Percentiles rank a stretch among this genome's conserved stretches.
Conservation (phyloP, 2,797 vertebrate species). For the Muraenolepis orangiensis region DNA sequence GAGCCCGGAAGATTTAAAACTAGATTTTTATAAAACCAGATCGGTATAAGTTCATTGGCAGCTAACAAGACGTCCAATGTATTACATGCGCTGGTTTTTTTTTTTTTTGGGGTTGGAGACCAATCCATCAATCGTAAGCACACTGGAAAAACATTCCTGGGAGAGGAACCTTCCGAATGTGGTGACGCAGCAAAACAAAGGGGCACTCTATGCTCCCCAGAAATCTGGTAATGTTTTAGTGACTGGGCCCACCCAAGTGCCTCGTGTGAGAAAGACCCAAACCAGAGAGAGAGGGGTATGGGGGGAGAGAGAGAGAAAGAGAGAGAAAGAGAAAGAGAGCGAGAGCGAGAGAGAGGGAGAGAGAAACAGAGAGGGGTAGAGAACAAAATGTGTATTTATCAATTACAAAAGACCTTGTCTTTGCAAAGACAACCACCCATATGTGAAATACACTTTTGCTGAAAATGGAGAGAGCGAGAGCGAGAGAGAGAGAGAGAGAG, state of each 20-base stretch:
- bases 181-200: slow-evolving; percentile 70
- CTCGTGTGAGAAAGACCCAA: slow-evolving; percentile 22
- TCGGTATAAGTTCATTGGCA: not conserved
- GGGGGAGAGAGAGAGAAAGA: not conserved
- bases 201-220: slow-evolving; percentile 55
- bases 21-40: slow-evolving; percentile 1
- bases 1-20: not conserved
- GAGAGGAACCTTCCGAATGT: slow-evolving; percentile 41
- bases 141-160: slow-evolving; percentile 18
- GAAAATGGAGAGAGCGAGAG: slow-evolving; percentile 10
- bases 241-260: slow-evolving; percentile 64
- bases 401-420: not conserved
- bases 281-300: slow-evolving; percentile 6
- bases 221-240: slow-evolving; percentile 68
- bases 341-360: slow-evolving; percentile 18
- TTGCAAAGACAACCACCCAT: slow-evolving; percentile 13
- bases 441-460: slow-evolving; percentile 14
- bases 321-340: not conserved
- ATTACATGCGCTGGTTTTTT: slow-evolving; percentile 40
- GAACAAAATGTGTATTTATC: slow-evolving; percentile 2
- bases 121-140: slow-evolving; percentile 29
- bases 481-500: slow-evolving; percentile 10
- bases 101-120: slow-evolving; percentile 13
- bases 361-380: slow-evolving; percentile 8
- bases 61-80: slow-evolving; percentile 28